These are phyloP conservation scores for Sardina pilchardus DNA, from an alignment of 2,113 vertebrate species.

Conservation along the genomic window DNA sequence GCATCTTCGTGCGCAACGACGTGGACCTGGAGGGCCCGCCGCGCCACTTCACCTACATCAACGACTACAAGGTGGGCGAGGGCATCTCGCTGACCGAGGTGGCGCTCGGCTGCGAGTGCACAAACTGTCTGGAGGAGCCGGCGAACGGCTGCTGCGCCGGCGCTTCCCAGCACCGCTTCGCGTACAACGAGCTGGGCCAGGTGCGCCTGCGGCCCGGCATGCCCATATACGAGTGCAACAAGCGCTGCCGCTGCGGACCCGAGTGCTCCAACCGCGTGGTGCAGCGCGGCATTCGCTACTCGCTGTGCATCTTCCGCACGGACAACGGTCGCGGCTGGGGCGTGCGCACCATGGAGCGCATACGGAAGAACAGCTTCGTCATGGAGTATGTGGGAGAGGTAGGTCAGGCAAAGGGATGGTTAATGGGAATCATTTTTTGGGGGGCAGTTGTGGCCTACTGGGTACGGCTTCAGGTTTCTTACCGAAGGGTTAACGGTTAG, in stretches of 20 bases:
- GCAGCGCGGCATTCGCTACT: conserved; percentile 77
- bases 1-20: conserved; percentile 74
- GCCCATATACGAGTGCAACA: conserved; percentile 85
- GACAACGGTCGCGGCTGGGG: conserved; percentile 80
- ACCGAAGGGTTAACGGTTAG: no score
- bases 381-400: conserved; percentile 86
- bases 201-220: conserved; percentile 74
- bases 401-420: conserved; percentile 13
- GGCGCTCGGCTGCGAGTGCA: conserved; percentile 77
- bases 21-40: conserved; percentile 80
- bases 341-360: conserved; percentile 77
- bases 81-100: conserved; percentile 72
- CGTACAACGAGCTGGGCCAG: conserved; percentile 77
- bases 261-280: conserved; percentile 81
- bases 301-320: conserved; percentile 83
- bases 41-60: conserved; percentile 77
- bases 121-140: conserved; percentile 68
- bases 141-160: conserved; percentile 76
- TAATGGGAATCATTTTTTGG: no score
- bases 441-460: no score
- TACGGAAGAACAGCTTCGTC: conserved; percentile 81
- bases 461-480: no score
- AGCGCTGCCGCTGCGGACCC: conserved; percentile 71
- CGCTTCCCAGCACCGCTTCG: conserved; percentile 72
- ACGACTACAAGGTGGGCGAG: conserved; percentile 78